Base-by-base conservation (phyloP, 2,888 invertebrate species). In the Steromphala cineraria region DNA sequence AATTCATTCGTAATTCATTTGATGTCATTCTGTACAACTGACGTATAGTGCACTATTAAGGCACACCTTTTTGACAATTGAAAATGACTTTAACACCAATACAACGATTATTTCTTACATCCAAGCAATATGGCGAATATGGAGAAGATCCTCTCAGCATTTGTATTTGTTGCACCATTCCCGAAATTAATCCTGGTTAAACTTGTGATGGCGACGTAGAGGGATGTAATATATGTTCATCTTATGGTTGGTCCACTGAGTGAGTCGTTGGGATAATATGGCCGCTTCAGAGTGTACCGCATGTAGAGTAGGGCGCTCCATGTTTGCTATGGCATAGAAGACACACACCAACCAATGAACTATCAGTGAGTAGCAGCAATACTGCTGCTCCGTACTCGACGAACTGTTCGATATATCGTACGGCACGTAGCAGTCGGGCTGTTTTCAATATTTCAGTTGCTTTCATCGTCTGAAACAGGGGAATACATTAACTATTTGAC, bases 281-380 rank as follows among this genome's bases (percentile, higher is more conserved):
- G 91, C 83, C 84, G 88, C 52, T 91, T 87, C n/a, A 89, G 85
- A 56, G 87, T 89, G 24, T 88, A n/a, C 85, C 3, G 93, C 93
- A 28, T 89, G 81, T 10, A 93, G 84, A 67, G 89, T 88, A 5
- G 91, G 90, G 36, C 92, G 85, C 85, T 93, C 93, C 83, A 92
- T 87, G 84, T 92, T 92, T 36, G 93, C 93, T 46, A 93, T 93
- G 83, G 92, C 92, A 84, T 93, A 93, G 88, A 93, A 93, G 76
- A 93, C 91, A 85, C 93, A 93, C 24, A 93, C 93, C 55, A 93
- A 87, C 93, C 93, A 93, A 85, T 93, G 93, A 52, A 91, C 93
- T 75, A 93, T 92, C 75, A 93, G 87, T 2, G 93, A 93, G 85
- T 10, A 93, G 88, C 31, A 93, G 88, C 46, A 93, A 85, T 0